A percentile compares a stretch with the other conserved stretches of the same genome.
These are phyloP conservation scores for Ceratoteleas bidentatus DNA, from an alignment of 1,140 invertebrate genomes.

Conservation along the genomic window DNA sequence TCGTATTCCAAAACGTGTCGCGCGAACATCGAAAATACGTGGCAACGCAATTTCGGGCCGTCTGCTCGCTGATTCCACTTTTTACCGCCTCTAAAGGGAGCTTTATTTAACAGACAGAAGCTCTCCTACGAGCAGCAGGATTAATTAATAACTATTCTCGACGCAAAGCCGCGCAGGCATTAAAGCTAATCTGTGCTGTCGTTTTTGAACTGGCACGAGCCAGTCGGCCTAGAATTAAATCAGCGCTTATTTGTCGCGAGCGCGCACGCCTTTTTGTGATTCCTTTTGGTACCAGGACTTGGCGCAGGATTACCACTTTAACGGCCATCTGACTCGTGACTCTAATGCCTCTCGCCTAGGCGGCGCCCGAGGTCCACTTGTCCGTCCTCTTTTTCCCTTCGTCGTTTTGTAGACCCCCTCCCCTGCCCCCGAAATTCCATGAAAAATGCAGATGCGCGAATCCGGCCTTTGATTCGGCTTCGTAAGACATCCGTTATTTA, in stretches of 20 bases:
- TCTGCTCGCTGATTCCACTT: constrained; percentile 10
- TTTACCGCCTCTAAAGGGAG: constrained; percentile 51
- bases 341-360: constrained; percentile 42
- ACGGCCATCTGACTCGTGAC: constrained; percentile 63
- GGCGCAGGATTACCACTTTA: constrained; percentile 70
- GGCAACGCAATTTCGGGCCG: constrained; percentile 4
- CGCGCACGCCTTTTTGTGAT: constrained; percentile 67
- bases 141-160: constrained; percentile 77
- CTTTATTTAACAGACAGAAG: constrained; percentile 72
- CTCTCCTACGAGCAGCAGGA: constrained; percentile 65
- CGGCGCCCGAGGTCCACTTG: constrained; percentile 14
- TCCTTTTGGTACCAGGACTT: constrained; percentile 66
- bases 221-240: constrained; percentile 76
- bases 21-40: neutral
- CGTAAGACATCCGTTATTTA: constrained; percentile 47
- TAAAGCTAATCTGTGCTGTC: constrained; percentile 74
- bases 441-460: constrained; percentile 49
- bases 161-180: constrained; percentile 66
- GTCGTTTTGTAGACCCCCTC: neutral
- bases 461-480: constrained; percentile 38
- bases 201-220: constrained; percentile 67
- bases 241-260: constrained; percentile 75
- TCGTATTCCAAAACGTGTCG: too few species aligned
- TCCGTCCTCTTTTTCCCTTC: constrained; percentile 2
- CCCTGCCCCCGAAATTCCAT: constrained; percentile 20